Base-by-base conservation (phyloP, 2,797 vertebrate genomes). In the Megaceryle alcyon region DNA sequence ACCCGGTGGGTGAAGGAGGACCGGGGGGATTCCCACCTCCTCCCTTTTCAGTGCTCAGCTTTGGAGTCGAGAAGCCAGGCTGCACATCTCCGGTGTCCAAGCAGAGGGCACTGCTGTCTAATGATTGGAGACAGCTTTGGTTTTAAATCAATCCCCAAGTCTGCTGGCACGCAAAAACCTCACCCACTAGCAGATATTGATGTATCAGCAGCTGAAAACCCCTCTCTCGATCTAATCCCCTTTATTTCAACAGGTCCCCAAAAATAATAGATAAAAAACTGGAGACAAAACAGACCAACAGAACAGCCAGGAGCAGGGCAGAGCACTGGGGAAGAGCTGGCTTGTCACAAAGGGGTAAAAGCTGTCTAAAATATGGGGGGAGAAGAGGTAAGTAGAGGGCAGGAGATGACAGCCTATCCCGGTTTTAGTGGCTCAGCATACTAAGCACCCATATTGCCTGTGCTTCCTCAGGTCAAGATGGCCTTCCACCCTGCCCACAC, bases 51-150 rank as follows among this genome's bases (percentile, higher is more conserved):
- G 2, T 0, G 9, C 72, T 37, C 5, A 0, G 0, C 1, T 79
- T 26, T 3, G 49, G 63, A 21, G 4, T 19, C 11, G 64, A 25
- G 54, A 2, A 28, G 54, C 9, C 0, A 6, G 86, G 63, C 77
- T 96, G 96, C 87, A 84, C 37, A 29, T 84, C 77, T 23, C 41
- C 37, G 1, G 20, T 2, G 80, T 20, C 87, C 94, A 82, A 94
- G 96, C 87, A 96, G 96, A 96, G 96, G 96, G 95, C 96, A 92
- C 76, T 95, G 91, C 91, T 72, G 91, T 4, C 78, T 43, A 25
- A 15, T 0, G 61, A 2, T 7, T 44, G 4, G 16, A 63, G 51
- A 44, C 64, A 1, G 33, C 1, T 8, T 35, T 3, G 43, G 31
- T 33, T 37, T 37, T 6, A 21, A 33, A 15, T 18, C 35, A 8